A percentile compares a stretch with the other conserved stretches of the same genome.
Conservation (phyloP, 2,797 vertebrate species). For the Enteromius thamalakanensis region DNA sequence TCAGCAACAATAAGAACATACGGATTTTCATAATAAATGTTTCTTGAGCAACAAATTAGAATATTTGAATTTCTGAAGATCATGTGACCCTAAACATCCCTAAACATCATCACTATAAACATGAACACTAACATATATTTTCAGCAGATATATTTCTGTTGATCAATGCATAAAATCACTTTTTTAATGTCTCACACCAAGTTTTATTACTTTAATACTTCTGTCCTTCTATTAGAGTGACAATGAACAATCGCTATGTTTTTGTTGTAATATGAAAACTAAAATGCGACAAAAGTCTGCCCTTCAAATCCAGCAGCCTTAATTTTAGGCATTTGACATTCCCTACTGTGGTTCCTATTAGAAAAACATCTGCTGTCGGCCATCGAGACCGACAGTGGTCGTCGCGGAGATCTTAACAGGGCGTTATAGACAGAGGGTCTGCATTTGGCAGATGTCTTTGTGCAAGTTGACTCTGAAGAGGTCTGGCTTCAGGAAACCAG, state of each 20-base stretch:
- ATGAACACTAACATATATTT: background rate
- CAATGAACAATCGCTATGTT: background rate
- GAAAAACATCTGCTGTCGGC: background rate
- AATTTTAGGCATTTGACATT: background rate
- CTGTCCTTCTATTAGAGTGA: background rate
- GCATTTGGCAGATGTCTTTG: constrained; percentile 74
- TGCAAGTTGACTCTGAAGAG: constrained; percentile 56
- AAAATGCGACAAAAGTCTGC: background rate
- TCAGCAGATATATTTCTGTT: background rate
- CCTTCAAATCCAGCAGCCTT: background rate
- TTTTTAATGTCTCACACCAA: background rate
- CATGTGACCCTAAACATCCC: background rate
- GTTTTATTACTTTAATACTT: background rate
- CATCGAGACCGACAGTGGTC: background rate
- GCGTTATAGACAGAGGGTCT: constrained; percentile 54
- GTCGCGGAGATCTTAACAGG: background rate
- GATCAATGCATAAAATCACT: background rate
- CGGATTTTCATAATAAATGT: background rate
- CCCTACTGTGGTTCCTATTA: background rate
- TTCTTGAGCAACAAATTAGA: background rate
- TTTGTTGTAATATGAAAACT: background rate
- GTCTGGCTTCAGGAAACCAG: constrained; percentile 57
- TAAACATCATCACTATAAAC: background rate
- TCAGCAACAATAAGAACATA: background rate
- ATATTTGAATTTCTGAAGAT: background rate